A percentile compares a stretch with the other conserved stretches of the same genome.
Conservation (phyloP, 1,140 invertebrate species). For the Megathymus violae region DNA sequence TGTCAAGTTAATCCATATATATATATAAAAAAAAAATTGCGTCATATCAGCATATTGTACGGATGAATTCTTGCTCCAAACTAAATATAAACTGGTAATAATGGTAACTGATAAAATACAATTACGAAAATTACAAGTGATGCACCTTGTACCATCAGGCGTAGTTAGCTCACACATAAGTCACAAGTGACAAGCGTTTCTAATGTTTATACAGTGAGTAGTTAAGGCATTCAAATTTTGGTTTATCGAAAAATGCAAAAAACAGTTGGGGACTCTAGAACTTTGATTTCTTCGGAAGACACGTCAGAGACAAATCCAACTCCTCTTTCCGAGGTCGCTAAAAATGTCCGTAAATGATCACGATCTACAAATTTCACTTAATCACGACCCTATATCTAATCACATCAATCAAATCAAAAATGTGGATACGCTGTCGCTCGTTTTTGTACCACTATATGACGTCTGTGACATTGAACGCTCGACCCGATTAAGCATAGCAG, state of each 20-base stretch:
- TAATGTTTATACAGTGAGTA: constrained; percentile 1
- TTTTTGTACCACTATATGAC: constrained; percentile 33
- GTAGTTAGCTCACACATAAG: constrained; percentile 3
- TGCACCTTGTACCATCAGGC: constrained; percentile 9
- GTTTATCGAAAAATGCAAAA: too few relatives aligned
- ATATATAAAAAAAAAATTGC: too few relatives aligned
- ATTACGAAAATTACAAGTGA: constrained; percentile 23
- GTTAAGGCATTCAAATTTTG: too few relatives aligned
- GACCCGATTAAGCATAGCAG: constrained; percentile 72
- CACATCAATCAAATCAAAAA: too few relatives aligned
- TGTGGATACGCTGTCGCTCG: constrained; percentile 9
- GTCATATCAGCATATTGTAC: too few relatives aligned
- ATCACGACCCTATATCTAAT: not conserved
- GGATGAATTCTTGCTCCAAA: constrained; percentile 5
- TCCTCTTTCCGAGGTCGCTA: too few relatives aligned
- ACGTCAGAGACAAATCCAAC: too few relatives aligned
- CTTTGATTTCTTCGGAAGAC: too few relatives aligned
- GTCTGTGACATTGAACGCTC: constrained; percentile 73
- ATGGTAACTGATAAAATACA: constrained; percentile 25
- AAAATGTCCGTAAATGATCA: too few relatives aligned
- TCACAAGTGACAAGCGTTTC: not conserved
- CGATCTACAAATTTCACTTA: too few relatives aligned
- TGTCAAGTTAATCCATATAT: too few relatives aligned
- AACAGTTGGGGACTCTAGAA: too few relatives aligned
- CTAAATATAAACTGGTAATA: constrained; percentile 13